Base-by-base conservation (phyloP, 1,140 invertebrate genomes). In the Cydia pomonella region DNA sequence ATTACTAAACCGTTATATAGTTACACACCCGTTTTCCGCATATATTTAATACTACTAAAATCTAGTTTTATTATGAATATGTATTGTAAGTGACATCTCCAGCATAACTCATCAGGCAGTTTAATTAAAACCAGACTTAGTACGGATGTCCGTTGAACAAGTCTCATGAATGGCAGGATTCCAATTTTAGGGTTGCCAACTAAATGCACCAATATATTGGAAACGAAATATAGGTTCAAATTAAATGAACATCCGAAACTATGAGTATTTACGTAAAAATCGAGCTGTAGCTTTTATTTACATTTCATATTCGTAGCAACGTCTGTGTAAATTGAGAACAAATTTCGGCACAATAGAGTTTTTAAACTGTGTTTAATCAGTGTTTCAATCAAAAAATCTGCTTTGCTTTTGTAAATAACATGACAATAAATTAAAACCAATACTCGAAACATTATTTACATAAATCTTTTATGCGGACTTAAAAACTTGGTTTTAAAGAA, bases 91-190 rank as follows among this genome's bases (percentile, higher is more conserved):
- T 50, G 16, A 50, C 5, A 47, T 50, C n/a, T 16, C 47, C 1
- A n/a, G 47, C 47, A 50, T 12, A 53, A 73, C 71, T 73, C 64
- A 71, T 73, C 74, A 73, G 76, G 79, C 76, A 79, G 74, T 87
- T 83, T 82, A 85, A 87, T 84, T 85, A 83, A 84, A 87, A 80
- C 76, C 74, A 23, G 75, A 73, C 75, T 74, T 76, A 79, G 76
- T 79, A 76, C 71, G 73, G 73, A 74, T 73, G 41, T 72, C 66
- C 78, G 64, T 38, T 38, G 27, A 69, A n/a, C 27, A 69, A 33
- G 64, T 33, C 64, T 69, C 64, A 69, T 69, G 64, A 69, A 69
- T 33, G 64, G 64, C 64, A 18, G 27, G 27, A 64, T 33, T 64
- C 25, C 3, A n/a, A 27, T 33, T 18, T 33, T 18, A 69, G 64